Base-by-base conservation (phyloP, 2,797 vertebrate genomes). In the Myripristis jacobus region DNA sequence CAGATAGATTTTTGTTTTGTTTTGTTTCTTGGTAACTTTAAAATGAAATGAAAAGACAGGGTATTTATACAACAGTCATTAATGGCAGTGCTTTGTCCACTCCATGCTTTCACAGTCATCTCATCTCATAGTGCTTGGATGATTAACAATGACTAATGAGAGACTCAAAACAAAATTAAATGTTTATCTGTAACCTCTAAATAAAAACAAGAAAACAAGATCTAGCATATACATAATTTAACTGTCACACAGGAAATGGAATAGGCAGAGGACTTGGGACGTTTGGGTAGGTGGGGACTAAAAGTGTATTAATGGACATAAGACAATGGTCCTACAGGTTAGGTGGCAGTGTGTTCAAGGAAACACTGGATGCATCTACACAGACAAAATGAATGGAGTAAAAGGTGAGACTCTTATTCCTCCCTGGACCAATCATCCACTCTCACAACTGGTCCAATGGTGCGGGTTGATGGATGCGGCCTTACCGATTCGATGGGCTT, bases 401-500 rank as follows among this genome's bases (percentile, higher is more conserved):
- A 84, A 76, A 85, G 77, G 52, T 77, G 83, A 82, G 84, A 54
- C 81, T 91, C 76, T 90, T 91, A 92, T 89, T 77, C 68, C 87
- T 94, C 87, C 88, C 91, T 92, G 90, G 92, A 93, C 91, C 94
- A 94, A 92, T 92, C 94, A 94, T 90, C 86, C 93, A 94, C 86
- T 91, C 85, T 89, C 90, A 94, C 90, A 86, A 78, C 91, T 86
- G 89, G 74, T 75, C 88, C 83, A 88, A 93, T 87, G 82, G 79
- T 87, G 89, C 56, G 6, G 75, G 88, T 22, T 90, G 83, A 94
- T 63, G 78, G 77, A 63, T 87, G 85, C 50, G 65, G 83, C 91
- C 98, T 99, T 98, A 99, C 98, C 97, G 98, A 96, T 98, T 99
- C 98, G 83, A 99, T 99, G 84, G 98, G 98, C 93, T 99, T 99